These are phyloP conservation scores for Tipula vernalis DNA, from an alignment of 2,888 invertebrate species.

Conservation along the genomic window DNA sequence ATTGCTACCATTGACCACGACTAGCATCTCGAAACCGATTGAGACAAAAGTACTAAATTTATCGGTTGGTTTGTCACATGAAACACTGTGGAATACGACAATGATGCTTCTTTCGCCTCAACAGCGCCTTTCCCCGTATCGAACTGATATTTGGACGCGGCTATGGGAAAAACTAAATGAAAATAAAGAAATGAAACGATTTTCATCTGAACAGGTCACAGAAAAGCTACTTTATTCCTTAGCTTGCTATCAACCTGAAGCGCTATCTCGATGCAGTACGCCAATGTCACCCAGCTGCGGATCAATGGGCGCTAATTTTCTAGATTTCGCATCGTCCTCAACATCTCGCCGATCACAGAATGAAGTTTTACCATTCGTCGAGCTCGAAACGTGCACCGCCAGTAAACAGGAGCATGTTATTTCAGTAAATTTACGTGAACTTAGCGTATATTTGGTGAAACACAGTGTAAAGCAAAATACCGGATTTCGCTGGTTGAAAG, in stretches of 20 bases:
- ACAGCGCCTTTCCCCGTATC: constrained; percentile 70
- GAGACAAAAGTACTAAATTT: constrained; percentile 36
- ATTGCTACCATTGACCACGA: constrained; percentile 57
- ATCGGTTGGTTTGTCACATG: constrained; percentile 54
- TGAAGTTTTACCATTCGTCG: constrained; percentile 63
- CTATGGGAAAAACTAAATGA: constrained; percentile 61
- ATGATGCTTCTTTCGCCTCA: constrained; percentile 75
- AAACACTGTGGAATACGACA: constrained; percentile 66
- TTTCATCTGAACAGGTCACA: constrained; percentile 55
- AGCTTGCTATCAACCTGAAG: constrained; percentile 78
- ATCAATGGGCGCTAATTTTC: constrained; percentile 37
- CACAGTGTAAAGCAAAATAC: constrained; percentile 39
- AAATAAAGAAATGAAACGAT: constrained; percentile 46
- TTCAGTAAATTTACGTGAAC: constrained; percentile 73
- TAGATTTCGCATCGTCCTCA: constrained; percentile 24
- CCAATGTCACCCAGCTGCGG: constrained; percentile 64
- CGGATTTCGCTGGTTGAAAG: constrained; percentile 36
- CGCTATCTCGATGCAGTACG: constrained; percentile 70
- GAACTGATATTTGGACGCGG: constrained; percentile 71
- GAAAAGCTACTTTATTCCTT: constrained; percentile 68
- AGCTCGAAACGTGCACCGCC: constrained; percentile 74
- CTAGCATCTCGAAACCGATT: constrained; percentile 29
- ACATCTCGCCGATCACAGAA: constrained; percentile 32
- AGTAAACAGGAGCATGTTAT: constrained; percentile 81
- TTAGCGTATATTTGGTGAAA: constrained; percentile 71